These are phyloP conservation scores for Gambusia yucatana DNA, from an alignment of 2,797 vertebrate genomes.

Conservation along the genomic window DNA sequence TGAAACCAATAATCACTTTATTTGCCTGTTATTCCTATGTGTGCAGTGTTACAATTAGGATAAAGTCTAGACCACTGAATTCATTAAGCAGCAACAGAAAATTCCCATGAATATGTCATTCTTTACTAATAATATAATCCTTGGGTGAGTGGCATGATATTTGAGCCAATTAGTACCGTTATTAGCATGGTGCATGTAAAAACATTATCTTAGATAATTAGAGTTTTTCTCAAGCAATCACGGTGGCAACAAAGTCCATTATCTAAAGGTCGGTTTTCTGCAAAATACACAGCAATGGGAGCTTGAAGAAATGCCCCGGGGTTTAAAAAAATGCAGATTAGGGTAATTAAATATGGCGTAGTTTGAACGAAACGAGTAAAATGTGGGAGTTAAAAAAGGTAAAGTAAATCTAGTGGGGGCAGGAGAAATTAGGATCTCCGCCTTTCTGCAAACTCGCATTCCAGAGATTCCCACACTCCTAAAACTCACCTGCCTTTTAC, in stretches of 20 bases:
- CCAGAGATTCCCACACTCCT: constrained; percentile 83
- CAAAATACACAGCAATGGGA: neutral
- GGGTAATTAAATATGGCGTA: constrained; percentile 68
- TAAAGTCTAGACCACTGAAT: neutral
- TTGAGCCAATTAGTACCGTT: constrained; percentile 8
- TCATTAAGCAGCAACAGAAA: neutral
- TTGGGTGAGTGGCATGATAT: constrained; percentile 4
- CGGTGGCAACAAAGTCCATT: constrained; percentile 8
- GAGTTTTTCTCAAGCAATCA: constrained; percentile 12
- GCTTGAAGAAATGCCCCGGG: constrained; percentile 26
- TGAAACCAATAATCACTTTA: neutral
- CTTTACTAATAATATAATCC: neutral
- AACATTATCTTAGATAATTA: constrained; percentile 9
- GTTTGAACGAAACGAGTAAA: constrained; percentile 27
- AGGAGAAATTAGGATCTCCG: constrained; percentile 54
- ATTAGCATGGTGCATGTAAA: constrained; percentile 5
- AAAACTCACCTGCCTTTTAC: constrained; percentile 83
- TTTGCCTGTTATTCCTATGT: neutral
- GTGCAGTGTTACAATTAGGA: neutral
- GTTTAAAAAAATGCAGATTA: constrained; percentile 40
- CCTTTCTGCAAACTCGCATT: constrained; percentile 81
- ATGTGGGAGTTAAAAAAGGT: constrained; percentile 52
- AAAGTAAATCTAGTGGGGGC: constrained; percentile 53
- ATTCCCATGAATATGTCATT: neutral
- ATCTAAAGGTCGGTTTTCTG: constrained; percentile 11